Percentiles rank a stretch among this genome's conserved stretches.
These are phyloP conservation scores for mouse (Mus musculus) DNA, from an alignment of 2,113 vertebrate species.

Conservation along the genomic window DNA sequence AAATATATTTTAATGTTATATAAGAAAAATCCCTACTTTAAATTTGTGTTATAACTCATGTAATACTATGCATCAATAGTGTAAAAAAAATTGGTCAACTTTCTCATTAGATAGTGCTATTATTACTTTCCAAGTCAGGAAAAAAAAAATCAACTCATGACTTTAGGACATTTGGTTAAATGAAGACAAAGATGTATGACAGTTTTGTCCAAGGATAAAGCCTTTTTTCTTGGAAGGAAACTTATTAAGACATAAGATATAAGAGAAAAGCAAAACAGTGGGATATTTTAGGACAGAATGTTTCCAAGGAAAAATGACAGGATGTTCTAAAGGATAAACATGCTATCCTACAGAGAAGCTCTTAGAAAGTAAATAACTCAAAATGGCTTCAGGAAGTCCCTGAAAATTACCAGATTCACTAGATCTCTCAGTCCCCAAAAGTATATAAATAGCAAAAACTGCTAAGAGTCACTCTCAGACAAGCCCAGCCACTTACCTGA, in stretches of 20 bases:
- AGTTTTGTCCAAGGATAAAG: not conserved
- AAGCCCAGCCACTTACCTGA: not conserved
- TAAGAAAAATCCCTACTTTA: not conserved
- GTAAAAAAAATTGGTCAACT: not conserved
- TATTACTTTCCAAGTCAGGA: not conserved
- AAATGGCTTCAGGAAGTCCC: not conserved
- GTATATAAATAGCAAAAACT: not conserved
- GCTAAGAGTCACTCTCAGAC: not conserved
- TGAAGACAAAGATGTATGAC: not conserved
- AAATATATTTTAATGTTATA: not conserved
- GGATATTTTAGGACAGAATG: not conserved
- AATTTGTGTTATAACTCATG: not conserved
- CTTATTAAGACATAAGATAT: not conserved
- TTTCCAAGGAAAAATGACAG: not conserved
- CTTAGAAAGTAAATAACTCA: not conserved
- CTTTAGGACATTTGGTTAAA: constrained; percentile 48
- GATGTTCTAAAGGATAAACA: not conserved
- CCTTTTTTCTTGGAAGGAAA: not conserved
- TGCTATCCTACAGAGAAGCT: not conserved
- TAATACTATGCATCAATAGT: not conserved
- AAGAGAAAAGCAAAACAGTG: not conserved
- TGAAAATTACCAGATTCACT: not conserved
- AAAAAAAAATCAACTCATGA: not conserved
- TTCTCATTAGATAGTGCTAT: not conserved
- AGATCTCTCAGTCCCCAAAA: not conserved